Evolutionary conservation across 1,140 invertebrate genomes (phyloP), one percentile per base, ranked within the genome.

Genomic region (Melanaphis sacchari): DNA sequence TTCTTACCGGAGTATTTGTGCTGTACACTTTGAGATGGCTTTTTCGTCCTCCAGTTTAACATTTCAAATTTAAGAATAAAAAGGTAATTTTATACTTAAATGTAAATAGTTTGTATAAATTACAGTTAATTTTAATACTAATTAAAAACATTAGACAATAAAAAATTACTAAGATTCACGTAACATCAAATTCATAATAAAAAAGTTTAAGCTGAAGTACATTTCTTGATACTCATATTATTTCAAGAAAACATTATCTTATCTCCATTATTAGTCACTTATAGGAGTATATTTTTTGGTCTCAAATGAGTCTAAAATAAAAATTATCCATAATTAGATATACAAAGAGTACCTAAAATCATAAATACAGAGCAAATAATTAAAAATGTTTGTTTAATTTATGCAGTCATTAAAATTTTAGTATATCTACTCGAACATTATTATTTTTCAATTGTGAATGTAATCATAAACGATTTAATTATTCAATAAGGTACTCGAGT

Each of bases 181-280:
- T 87, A 46, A 87, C 46, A 43, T 87, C 38, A 84, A 31, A 40
- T 26, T 43, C n/a, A n/a, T n/a, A n/a, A n/a, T n/a, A n/a, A 43
- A 87, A 87, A 15, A 87, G 31, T 15, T n/a, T 87, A 41, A 46
- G 46, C 31, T 87, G 18, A 87, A 87, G 38, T 87, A 36, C 4
- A 46, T 49, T 46, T 43, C 40, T 31, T 31, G 43, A 87, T 43
- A 46, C 43, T 87, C 18, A 2, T 87, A n/a, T 87, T 8, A 36
- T 31, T 87, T 26, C 24, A 87, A 43, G 22, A 87, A 85, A 87
- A n/a, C 18, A n/a, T n/a, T 87, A 87, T 87, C 85, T 87, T 87
- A 87, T 87, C 85, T 87, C 22, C 0, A 21, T 87, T 87, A 3
- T 46, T 87, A 87, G 85, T 87, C 85, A 87, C 85, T 87, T 87